Evolutionary conservation across 2,113 vertebrate genomes (phyloP), one percentile per base, ranked within the genome.

Genomic region (Serinus canaria): DNA sequence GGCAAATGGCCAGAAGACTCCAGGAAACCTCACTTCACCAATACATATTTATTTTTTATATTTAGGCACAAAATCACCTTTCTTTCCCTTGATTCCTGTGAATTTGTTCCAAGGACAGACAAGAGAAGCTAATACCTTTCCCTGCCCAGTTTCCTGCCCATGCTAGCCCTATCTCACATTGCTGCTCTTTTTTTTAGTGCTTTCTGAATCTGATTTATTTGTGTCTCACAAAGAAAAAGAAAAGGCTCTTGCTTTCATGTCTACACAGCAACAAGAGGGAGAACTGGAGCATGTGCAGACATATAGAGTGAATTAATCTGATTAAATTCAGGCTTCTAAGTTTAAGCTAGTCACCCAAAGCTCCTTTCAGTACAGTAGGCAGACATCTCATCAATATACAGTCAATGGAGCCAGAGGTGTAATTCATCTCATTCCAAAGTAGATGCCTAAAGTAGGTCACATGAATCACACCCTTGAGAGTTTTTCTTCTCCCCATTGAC

Each of bases 361-460:
- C 60, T 89, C 43, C 86, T 93, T 94, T 90, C 43, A 53, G 22
- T 95, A 83, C 30, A 64, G 91, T 44, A 90, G 52, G 68, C 83
- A 75, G 91, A 82, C 91, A 91, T 78, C 86, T 94, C 92, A 95
- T 96, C 96, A 92, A 97, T 97, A 95, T 84, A 78, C 76, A 94
- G 83, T 94, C 95, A 94, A 93, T 95, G 80, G 80, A 95, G 74
- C 83, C 83, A 94, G 91, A 95, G 81, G 77, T 85, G 81, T 82
- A 95, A 96, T 96, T 95, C 85, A 75, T 93, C 91, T 94, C 80
- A 46, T 94, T 95, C 86, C 80, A 75, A 90, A 95, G 76, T 11
- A 87, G 83, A 70, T 89, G 80, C 64, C 60, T 89, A 70, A 96
- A 93, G 91, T 60, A 84, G 91, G 92, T 94, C 92, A 92, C 80